Evolutionary conservation across 2,888 invertebrate species (phyloP).

Genomic region (Fissipunctia ypsillon): DNA sequence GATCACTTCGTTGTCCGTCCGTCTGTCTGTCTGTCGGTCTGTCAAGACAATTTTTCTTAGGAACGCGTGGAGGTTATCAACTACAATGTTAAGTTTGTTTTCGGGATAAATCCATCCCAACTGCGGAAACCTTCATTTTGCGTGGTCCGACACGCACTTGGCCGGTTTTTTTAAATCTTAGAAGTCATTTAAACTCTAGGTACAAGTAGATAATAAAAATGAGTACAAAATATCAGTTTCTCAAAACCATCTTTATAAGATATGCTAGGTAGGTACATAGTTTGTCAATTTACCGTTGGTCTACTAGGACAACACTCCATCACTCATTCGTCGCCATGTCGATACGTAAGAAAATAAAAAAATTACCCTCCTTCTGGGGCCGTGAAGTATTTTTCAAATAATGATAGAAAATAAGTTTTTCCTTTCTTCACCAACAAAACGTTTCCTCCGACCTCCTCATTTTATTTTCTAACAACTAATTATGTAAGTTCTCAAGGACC

Average conservation of each 20-base stretch:
- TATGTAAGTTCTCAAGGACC: neutral
- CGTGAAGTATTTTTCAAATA: neutral
- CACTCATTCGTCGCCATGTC: neutral
- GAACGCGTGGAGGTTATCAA: too few relatives aligned
- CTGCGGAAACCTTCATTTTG: too few relatives aligned
- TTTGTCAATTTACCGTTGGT: neutral
- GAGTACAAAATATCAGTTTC: neutral
- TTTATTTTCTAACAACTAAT: neutral
- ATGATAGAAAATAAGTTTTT: neutral
- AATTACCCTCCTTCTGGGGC: too few relatives aligned
- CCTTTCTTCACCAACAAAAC: neutral
- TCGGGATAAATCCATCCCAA: too few relatives aligned
- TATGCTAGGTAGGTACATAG: neutral
- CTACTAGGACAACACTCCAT: conserved; percentile 28
- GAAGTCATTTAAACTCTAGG: neutral
- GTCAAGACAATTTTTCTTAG: too few relatives aligned
- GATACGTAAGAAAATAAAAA: neutral
- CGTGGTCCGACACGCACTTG: too few relatives aligned
- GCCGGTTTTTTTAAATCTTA: neutral
- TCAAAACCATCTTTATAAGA: neutral
- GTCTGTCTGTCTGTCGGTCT: too few relatives aligned
- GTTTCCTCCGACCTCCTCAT: neutral
- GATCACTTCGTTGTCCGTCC: too few relatives aligned
- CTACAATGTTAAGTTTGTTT: too few relatives aligned
- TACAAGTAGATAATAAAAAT: conserved; percentile 5